Percentiles rank a stretch among this genome's conserved stretches.
These are phyloP conservation scores for Holocentrus rufus DNA, from an alignment of 2,797 vertebrate species.

Conservation along the genomic window DNA sequence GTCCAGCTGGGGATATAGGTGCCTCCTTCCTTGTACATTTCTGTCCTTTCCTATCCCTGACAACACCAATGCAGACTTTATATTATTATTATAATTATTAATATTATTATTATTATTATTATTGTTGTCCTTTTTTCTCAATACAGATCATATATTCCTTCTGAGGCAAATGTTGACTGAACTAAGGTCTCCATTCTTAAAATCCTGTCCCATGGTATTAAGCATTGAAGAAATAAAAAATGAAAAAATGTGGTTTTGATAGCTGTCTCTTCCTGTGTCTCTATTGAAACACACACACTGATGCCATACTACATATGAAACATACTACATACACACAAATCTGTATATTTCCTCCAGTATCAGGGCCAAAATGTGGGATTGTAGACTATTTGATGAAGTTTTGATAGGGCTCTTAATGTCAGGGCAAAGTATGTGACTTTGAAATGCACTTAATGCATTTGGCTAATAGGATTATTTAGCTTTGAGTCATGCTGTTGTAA, in stretches of 20 bases:
- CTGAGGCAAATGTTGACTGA: slow-evolving; percentile 92
- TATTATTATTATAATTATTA: slow-evolving; percentile 72
- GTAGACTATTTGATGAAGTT: neutral
- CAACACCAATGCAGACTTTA: slow-evolving; percentile 91
- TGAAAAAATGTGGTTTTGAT: slow-evolving; percentile 73
- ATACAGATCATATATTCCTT: slow-evolving; percentile 84
- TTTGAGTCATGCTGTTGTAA: slow-evolving; percentile 2
- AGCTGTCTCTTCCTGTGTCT: slow-evolving; percentile 60
- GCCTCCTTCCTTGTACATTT: slow-evolving; percentile 94
- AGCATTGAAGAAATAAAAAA: slow-evolving; percentile 87
- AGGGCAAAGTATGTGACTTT: slow-evolving; percentile 24
- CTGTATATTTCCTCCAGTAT: neutral
- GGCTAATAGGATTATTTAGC: neutral
- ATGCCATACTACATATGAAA: slow-evolving; percentile 6
- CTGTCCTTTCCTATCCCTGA: slow-evolving; percentile 87
- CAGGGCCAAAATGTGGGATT: neutral
- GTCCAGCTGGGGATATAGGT: slow-evolving; percentile 89
- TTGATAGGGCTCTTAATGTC: neutral
- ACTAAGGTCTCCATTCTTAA: slow-evolving; percentile 90
- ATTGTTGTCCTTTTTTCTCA: slow-evolving; percentile 73
- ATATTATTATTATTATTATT: slow-evolving; percentile 73
- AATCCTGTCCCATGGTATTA: slow-evolving; percentile 93
- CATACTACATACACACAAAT: neutral
- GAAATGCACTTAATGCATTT: slow-evolving; percentile 11
- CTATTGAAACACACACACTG: slow-evolving; percentile 16